Evolutionary conservation across 2,113 vertebrate genomes (phyloP).

Genomic region (Heterotilapia buettikoferi): DNA sequence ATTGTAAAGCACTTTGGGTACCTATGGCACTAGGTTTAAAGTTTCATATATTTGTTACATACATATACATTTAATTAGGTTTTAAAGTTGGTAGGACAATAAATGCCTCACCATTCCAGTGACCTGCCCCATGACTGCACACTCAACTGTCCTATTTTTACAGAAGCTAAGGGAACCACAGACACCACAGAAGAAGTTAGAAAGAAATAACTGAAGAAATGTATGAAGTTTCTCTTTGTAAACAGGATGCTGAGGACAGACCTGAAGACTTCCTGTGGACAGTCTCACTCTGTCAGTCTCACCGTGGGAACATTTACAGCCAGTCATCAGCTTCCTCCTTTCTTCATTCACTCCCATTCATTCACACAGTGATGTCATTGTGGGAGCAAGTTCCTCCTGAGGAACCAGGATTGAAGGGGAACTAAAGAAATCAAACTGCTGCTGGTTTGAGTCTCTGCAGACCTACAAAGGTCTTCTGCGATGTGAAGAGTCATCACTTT

Average conservation of each 20-base stretch:
- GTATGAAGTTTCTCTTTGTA: neutral
- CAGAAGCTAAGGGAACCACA: neutral
- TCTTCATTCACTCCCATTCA: neutral
- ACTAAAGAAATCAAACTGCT: too few relatives aligned
- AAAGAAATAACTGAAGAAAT: too few relatives aligned
- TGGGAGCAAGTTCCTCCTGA: neutral
- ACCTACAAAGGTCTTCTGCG: too few relatives aligned
- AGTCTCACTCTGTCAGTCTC: rapidly evolving
- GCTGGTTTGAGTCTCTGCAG: too few relatives aligned
- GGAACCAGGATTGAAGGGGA: too few relatives aligned
- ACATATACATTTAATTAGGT: neutral
- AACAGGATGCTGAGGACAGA: neutral
- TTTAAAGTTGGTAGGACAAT: neutral
- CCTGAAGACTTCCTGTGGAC: neutral
- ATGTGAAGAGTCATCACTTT: too few relatives aligned
- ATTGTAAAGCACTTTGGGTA: too few relatives aligned
- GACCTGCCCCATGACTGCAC: rapidly evolving
- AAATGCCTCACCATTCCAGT: neutral
- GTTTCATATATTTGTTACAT: neutral
- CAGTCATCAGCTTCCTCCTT: neutral
- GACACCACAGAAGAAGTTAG: neutral
- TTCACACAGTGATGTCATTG: neutral
- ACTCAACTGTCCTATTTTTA: neutral
- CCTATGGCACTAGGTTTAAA: neutral
- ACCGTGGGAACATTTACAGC: neutral